phyloP scores from a whole-genome alignment of 2,797 vertebrate species.

The Parambassis ranga region DNA sequence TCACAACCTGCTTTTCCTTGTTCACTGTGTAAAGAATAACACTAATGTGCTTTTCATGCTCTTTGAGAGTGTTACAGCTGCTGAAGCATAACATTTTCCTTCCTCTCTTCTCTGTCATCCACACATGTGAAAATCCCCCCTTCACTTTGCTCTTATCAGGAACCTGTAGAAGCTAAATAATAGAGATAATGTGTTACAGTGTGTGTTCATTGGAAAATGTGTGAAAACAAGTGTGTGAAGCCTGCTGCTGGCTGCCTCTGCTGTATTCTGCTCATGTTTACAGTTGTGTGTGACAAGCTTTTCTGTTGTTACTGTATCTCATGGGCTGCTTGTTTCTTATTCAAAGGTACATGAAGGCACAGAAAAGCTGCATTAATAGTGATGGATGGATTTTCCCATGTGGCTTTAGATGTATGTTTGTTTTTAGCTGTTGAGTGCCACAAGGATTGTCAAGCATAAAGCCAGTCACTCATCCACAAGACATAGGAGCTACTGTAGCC shows the following conservation, averaged over 20 bases:
- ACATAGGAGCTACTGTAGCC: too few relatives aligned
- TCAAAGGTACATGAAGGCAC: slow-evolving; percentile 21
- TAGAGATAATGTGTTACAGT: too few relatives aligned
- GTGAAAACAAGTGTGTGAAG: neutral
- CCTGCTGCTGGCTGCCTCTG: neutral
- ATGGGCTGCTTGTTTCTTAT: slow-evolving; percentile 23
- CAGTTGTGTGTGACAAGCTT: slow-evolving; percentile 10
- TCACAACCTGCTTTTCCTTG: neutral
- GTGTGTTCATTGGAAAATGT: too few relatives aligned
- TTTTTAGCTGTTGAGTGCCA: slow-evolving; percentile 1
- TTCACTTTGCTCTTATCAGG: neutral
- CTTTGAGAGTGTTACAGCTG: neutral
- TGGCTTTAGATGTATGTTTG: slow-evolving; percentile 27
- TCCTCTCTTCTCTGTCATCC: neutral
- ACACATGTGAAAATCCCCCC: neutral
- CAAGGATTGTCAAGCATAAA: accelerated
- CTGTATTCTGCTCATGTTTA: slow-evolving; percentile 10
- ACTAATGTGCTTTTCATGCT: neutral
- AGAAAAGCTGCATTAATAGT: slow-evolving; percentile 28
- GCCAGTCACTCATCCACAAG: too few relatives aligned
- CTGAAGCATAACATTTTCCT: neutral
- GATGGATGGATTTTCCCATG: slow-evolving; percentile 31
- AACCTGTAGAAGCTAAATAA: neutral
- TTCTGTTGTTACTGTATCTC: slow-evolving; percentile 23
- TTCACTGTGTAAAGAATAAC: neutral